Base-by-base conservation (phyloP, 2,888 invertebrate genomes). In the Lysandra bellargus region DNA sequence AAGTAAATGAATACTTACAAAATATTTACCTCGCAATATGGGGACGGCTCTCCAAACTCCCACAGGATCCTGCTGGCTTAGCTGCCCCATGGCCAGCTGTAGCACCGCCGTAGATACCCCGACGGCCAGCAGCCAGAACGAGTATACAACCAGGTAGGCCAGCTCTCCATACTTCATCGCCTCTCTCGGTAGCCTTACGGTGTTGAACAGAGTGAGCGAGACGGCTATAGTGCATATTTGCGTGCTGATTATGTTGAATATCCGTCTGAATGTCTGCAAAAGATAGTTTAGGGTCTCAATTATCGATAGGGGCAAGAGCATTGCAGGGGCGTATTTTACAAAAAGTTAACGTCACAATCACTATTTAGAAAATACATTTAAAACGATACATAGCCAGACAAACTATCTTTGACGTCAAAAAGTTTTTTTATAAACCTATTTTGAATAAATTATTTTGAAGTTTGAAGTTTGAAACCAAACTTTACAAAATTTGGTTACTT, bases 1-100 rank as follows among this genome's bases (percentile, higher is more conserved):
- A 49, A 76, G 64, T n/a, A 44, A 78, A 17, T 49, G 6, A 40
- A 69, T 53, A 4, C 17, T 44, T 30, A 49, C 37, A 64, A 61
- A 64, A n/a, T 33, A 80, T 78, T 81, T 83, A 96, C 96, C 96
- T 95, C 95, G 95, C 83, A 96, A 94, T 85, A 96, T 95, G 60
- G 96, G 96, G 77, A 96, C 96, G 6, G 96, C 96, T 83, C 96
- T 94, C 96, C 96, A 96, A 12, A 96, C 95, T 44, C 96, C 96
- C 2, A 95, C 95, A n/a, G 96, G 95, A 37, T 96, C 96, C 84
- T 96, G 96, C 84, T 96, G 96, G 77, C 96, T 96, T 81, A 96
- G 91, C 87, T 96, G 96, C 4, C 96, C 96, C 86, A 96, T 95
- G 1, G 96, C 95, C 83, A 96, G 89, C 89, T 96, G 96, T 81